Base-by-base conservation (phyloP, 1,140 invertebrate species). In the Venustaconcha ellipsiformis region DNA sequence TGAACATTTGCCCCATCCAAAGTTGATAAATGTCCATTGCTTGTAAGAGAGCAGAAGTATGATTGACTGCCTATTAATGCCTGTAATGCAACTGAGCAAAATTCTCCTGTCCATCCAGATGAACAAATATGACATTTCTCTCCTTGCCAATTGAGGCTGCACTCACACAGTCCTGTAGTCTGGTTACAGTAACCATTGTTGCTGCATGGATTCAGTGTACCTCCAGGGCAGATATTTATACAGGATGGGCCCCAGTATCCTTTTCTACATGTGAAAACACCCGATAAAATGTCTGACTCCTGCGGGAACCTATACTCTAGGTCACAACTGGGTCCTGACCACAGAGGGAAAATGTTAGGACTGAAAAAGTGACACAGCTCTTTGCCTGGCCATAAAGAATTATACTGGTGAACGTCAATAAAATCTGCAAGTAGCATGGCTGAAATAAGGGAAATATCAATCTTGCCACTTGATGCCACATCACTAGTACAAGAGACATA, bases 171-270 rank as follows among this genome's bases (percentile, higher is more conserved):
- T 57, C 83, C 83, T 23, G 71, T 81, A 26, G 8, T 37, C 56
- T 66, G 30, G 48, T 81, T 66, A 70, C 83, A 84, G 26, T 70
- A 68, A 11, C 81, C 83, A 56, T 75, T 58, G 14, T 70, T 74
- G 37, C 63, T 76, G 57, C 83, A 84, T 15, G 81, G 73, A 58
- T 78, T 81, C 30, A 18, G n/a, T 13, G 70, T 72, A 23, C 79
- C 78, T 60, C 81, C 83, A 26, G 83, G 83, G 70, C 83, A 84
- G 23, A 68, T 55, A 60, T 63, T 18, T n/a, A 66, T 70, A 71
- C 83, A 84, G 26, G 70, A 57, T n/a, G 58, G 48, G 12, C 80
- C 80, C 81, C 81, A 84, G 71, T 80, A 84, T 15, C 83, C 83
- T 23, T 70, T n/a, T 48, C 69, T 48, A 76, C 83, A 84, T 11